phyloP scores from a whole-genome alignment of 2,888 invertebrate species.

The Rotaria magnacalcarata region DNA sequence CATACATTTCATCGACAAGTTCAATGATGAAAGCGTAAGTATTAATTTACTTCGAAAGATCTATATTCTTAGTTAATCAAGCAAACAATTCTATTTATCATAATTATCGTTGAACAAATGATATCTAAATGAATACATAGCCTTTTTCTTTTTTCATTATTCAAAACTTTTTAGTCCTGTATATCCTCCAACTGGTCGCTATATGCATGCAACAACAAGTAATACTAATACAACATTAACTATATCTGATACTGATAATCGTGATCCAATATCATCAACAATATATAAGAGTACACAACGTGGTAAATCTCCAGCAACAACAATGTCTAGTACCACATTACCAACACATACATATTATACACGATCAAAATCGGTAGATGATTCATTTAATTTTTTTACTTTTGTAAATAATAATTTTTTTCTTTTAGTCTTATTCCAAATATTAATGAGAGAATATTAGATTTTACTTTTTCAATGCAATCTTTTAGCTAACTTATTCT shows the following conservation, averaged over 20 bases:
- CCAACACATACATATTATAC: conserved; percentile 17
- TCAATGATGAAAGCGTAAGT: background rate
- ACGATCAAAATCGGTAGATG: background rate
- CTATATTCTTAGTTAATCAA: background rate
- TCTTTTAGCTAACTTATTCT: background rate
- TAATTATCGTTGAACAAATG: background rate
- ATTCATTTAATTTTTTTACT: background rate
- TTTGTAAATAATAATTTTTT: background rate
- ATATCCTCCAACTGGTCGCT: conserved; percentile 13
- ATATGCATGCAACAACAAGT: background rate
- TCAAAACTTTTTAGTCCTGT: background rate
- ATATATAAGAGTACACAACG: background rate
- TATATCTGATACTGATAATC: conserved; percentile 1
- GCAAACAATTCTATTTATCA: background rate
- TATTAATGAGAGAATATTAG: background rate
- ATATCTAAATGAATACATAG: background rate
- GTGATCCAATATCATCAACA: background rate
- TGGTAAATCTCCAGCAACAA: background rate
- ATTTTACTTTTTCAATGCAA: background rate
- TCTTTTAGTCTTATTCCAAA: conserved; percentile 28
- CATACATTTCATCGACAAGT: background rate
- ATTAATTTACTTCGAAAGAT: too few relatives aligned
- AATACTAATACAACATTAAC: background rate
- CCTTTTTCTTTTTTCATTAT: background rate
- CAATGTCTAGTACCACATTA: background rate